Base-by-base conservation (phyloP, 2,888 invertebrate genomes). In the Leucania comma region DNA sequence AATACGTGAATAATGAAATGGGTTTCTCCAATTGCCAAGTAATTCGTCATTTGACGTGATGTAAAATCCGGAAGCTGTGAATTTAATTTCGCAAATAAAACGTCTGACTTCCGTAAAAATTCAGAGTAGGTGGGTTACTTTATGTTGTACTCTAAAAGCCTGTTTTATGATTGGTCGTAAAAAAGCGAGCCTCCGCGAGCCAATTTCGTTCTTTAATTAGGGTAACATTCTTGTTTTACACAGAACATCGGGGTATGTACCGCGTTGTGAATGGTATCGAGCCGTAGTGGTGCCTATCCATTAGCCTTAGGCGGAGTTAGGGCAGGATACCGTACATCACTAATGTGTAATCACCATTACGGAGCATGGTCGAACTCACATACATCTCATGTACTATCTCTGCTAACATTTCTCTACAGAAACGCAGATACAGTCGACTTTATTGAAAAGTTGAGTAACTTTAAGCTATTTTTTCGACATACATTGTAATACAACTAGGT, bases 121-220 rank as follows among this genome's bases (percentile, higher is more conserved):
- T 90, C 88, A 82, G 87, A 83, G 87, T 85, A 84, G 84, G 86
- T 89, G 87, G 88, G 89, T 89, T 88, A 88, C 90, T 93, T 93
- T 93, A 93, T 90, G 91, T 89, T 89, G 86, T 88, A 86, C 90
- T 91, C 90, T 90, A 89, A 93, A 93, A 91, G 92, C 86, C 89
- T 87, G 89, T 93, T 95, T 95, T 94, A 94, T 93, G 93, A 93
- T 93, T 90, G 90, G 89, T 91, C 92, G 92, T 95, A 94, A 95
- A 95, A 91, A 86, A 82, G 84, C 87, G 88, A 90, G 91, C 90
- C 90, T 90, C 87, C 84, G 88, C 86, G 88, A 91, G 88, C 89
- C 92, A 93, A 93, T 94, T 94, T 93, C 90, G 90, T 92, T 92
- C 90, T 92, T 93, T 95, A 94, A 94, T 95, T 94, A 93, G 90